Percentiles rank a stretch among this genome's conserved stretches.
These are phyloP conservation scores for Bovichtus variegatus DNA, from an alignment of 2,797 vertebrate genomes.

Conservation along the genomic window DNA sequence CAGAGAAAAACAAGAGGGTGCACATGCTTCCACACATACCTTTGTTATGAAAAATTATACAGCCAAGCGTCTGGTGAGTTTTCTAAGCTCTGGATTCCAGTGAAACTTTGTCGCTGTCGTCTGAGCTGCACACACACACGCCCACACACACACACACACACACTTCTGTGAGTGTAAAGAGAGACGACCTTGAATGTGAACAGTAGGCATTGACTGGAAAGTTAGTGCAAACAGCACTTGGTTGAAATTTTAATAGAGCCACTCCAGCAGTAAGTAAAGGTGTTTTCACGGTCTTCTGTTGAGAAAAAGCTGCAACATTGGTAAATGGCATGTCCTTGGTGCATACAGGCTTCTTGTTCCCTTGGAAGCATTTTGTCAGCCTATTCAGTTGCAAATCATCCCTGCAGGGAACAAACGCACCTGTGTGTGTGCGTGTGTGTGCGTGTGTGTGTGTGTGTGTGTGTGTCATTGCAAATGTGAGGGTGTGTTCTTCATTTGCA, in stretches of 20 bases:
- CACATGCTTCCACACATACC: conserved; percentile 10
- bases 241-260: conserved; percentile 71
- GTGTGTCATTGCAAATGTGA: conserved; percentile 47
- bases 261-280: conserved; percentile 29
- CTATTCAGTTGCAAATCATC: conserved; percentile 72
- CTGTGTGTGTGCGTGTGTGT: conserved; percentile 47
- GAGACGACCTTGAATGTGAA: conserved; percentile 64
- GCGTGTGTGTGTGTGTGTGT: conserved; percentile 28
- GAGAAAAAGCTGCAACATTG: conserved; percentile 32
- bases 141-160: conserved; percentile 27
- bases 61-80: conserved; percentile 26
- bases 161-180: conserved; percentile 29
- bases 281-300: conserved; percentile 21
- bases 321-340: conserved; percentile 61
- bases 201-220: conserved; percentile 41
- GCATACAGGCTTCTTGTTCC: conserved; percentile 44
- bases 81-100: conserved; percentile 21
- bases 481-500: conserved; percentile 76
- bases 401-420: conserved; percentile 56
- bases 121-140: conserved; percentile 22
- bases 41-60: conserved; percentile 39
- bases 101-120: conserved; percentile 29
- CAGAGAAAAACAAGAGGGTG: neutral
- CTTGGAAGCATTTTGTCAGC: conserved; percentile 64
- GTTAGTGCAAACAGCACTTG: conserved; percentile 62